These are phyloP conservation scores for Griposia aprilina DNA, from an alignment of 2,888 invertebrate species.

Conservation along the genomic window DNA sequence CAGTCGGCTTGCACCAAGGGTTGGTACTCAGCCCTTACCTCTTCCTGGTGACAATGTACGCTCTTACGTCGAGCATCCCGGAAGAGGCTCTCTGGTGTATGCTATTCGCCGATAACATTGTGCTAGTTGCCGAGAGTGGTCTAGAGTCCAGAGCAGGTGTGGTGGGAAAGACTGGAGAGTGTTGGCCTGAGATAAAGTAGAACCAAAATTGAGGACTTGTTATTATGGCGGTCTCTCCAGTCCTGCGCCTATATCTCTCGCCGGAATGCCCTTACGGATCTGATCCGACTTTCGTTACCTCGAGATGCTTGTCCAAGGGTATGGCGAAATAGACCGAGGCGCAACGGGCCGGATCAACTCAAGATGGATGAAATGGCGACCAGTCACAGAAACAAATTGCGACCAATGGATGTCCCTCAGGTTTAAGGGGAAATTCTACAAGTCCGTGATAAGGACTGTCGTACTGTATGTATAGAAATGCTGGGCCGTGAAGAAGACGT, in stretches of 20 bases:
- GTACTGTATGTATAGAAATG: background rate
- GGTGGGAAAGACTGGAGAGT: background rate
- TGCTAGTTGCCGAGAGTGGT: background rate
- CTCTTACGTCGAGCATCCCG: background rate
- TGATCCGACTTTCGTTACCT: background rate
- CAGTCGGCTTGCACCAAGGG: background rate
- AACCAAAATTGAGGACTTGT: background rate
- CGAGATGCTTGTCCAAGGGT: no score
- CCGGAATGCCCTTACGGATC: background rate
- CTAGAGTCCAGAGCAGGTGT: background rate
- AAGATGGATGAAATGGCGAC: background rate
- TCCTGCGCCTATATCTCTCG: no score
- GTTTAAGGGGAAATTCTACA: background rate
- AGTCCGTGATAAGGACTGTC: no score
- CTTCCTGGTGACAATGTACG: background rate
- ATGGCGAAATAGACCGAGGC: background rate
- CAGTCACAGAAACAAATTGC: no score
- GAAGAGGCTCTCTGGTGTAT: background rate
- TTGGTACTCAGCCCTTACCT: background rate
- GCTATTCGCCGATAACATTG: background rate
- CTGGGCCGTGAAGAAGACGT: no score
- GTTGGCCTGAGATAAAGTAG: background rate
- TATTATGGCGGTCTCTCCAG: background rate
- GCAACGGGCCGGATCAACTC: background rate
- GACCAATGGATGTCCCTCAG: background rate